A percentile compares a stretch with the other conserved stretches of the same genome.
phyloP scores from a whole-genome alignment of 2,888 invertebrate genomes.

The Eilema caniola region DNA sequence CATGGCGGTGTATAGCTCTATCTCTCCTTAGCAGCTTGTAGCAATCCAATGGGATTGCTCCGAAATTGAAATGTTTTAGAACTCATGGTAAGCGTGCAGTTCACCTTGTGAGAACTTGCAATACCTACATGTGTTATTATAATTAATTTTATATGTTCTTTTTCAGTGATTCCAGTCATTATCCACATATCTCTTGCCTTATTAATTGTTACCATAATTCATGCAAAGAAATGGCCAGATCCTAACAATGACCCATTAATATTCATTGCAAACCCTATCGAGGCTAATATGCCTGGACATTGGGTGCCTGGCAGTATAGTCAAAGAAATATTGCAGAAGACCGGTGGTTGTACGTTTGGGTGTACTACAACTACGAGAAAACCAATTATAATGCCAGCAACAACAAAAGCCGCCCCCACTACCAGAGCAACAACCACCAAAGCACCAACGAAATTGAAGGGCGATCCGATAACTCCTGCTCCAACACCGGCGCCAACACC shows the following conservation, averaged over 20 bases:
- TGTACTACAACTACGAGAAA: no score
- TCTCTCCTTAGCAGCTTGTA: no score
- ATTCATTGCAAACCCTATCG: slow-evolving; percentile 67
- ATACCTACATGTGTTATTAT: neutral
- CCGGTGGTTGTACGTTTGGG: neutral
- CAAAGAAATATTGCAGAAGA: slow-evolving; percentile 39
- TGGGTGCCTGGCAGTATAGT: slow-evolving; percentile 67
- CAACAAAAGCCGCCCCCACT: neutral
- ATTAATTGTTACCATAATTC: neutral
- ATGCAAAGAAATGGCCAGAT: slow-evolving; percentile 38
- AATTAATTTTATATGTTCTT: neutral
- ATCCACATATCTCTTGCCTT: slow-evolving; percentile 4
- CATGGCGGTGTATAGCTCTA: no score
- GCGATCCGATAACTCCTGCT: neutral
- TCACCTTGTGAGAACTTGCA: no score
- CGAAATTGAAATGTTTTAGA: no score
- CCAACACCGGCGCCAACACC: neutral
- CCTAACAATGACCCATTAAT: slow-evolving; percentile 58
- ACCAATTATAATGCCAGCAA: neutral
- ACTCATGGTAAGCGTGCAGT: no score
- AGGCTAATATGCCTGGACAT: slow-evolving; percentile 67
- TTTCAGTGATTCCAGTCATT: slow-evolving; percentile 15
- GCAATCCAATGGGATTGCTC: no score
- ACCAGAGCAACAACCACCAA: neutral
- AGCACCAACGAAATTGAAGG: neutral